Base-by-base conservation (phyloP, 2,888 invertebrate species). In the Argyra leucocephala region DNA sequence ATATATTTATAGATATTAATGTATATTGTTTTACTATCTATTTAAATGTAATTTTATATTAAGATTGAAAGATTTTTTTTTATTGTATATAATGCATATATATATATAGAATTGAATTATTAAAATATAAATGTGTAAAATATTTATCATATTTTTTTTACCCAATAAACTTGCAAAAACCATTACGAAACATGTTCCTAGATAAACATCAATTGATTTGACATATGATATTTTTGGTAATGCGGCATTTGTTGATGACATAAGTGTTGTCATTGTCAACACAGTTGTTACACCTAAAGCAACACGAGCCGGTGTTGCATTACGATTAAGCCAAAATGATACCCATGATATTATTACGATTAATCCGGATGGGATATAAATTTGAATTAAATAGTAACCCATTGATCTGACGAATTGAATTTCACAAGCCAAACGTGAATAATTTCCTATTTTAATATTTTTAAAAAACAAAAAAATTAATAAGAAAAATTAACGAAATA, bases 131-230 rank as follows among this genome's bases (percentile, higher is more conserved):
- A 64, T 64, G 64, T 62, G 64, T n/a, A n/a, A n/a, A 48, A 66
- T 64, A 66, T 23, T 22, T 23, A 66, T 64, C 59, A 60, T 37
- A 63, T n/a, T 71, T 73, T 73, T 74, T 84, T 88, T 86, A 93
- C 93, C 94, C 83, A 97, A 83, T 78, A 97, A 85, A 81, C 95
- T 95, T 75, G 96, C 96, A 85, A 96, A 96, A 79, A 96, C 96
- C 96, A 96, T 96, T 80, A 96, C 93, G 91, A 96, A 96, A 84
- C 95, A 96, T 76, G 95, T 96, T 76, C 95, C 95, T 82, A 96
- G 84, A 83, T 95, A 96, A 75, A 96, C 95, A 83, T 96, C 96
- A 81, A 96, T 96, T 74, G 93, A 93, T 82, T 96, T 96, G 81
- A 96, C 94, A 83, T 96, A 96, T 71, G 95, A 95, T 78, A 96